Evolutionary conservation across 2,113 vertebrate genomes (phyloP), one percentile per base, ranked within the genome.

Genomic region (Tyrannus savana): DNA sequence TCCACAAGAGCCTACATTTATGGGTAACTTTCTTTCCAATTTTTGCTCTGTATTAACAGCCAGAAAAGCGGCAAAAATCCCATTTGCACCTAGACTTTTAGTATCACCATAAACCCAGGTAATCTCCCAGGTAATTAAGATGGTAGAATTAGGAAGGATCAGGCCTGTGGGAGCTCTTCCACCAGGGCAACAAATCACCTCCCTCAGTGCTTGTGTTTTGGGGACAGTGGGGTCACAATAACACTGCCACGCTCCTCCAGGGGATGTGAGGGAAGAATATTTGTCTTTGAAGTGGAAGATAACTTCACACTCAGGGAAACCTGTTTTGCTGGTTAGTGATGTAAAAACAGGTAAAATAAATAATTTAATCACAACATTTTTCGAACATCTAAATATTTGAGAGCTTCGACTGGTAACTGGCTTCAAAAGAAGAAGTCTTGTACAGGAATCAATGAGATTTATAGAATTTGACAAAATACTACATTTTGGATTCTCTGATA

Each of bases 31-130:
- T 3, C 14, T 73, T 88, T 91, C 64, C 53, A 85, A 76, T 66
- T 80, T 72, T 60, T 58, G 37, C 37, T 80, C n/a, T 63, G 3
- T 5, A 79, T 91, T 83, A 84, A 74, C 59, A 91, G 74, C 24
- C 67, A 88, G 63, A 66, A 80, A 93, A 91, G 31, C 7, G 67
- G 46, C 78, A 93, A 87, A 93, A 82, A 49, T 41, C 74, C 67
- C 35, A 46, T 69, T 87, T 73, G 35, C 50, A 63, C n/a, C 37
- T 17, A 27, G n/a, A 10, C 55, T 89, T 91, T 84, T 73, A 53
- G 33, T 50, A 56, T 41, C 53, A 35, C 35, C 50, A 31, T 18
- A 83, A 77, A 91, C 47, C 39, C 33, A 72, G 21, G 63, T 10
- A 16, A 91, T 76, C 74, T 84, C 81, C 56, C 63, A 86, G 25